Conservation (phyloP, 1,140 invertebrate genomes). For the Leptopilina boulardi region DNA sequence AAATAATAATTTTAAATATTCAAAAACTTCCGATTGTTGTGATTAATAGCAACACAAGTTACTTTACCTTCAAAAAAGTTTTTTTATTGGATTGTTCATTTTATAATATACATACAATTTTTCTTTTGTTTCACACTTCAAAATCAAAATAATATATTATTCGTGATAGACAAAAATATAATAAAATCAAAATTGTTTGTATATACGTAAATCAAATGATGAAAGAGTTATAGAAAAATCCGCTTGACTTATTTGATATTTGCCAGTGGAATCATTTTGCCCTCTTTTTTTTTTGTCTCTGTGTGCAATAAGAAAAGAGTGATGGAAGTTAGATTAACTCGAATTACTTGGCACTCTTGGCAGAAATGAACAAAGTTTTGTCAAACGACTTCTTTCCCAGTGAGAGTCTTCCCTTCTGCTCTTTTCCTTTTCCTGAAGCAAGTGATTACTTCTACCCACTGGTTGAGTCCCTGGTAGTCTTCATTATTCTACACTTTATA, state of each 20-base stretch:
- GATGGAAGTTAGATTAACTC: constrained; percentile 61
- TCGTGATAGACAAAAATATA: too few relatives aligned
- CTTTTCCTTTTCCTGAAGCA: constrained; percentile 2
- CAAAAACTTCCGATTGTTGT: too few relatives aligned
- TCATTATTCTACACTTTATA: constrained; percentile 31
- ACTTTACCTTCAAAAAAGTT: too few relatives aligned
- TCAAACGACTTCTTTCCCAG: constrained; percentile 48
- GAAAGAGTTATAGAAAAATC: not conserved
- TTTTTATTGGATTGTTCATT: too few relatives aligned
- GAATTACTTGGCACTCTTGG: constrained; percentile 52
- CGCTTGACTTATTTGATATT: not conserved
- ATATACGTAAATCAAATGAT: not conserved
- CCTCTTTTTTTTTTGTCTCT: constrained; percentile 24
- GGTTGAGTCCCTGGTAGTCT: constrained; percentile 38
- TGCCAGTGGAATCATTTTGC: constrained; percentile 36
- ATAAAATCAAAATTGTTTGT: too few relatives aligned
- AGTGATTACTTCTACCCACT: constrained; percentile 42
- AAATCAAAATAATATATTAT: too few relatives aligned
- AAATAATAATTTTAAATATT: too few relatives aligned
- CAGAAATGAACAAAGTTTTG: constrained; percentile 60
- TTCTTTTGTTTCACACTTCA: too few relatives aligned
- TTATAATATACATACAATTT: too few relatives aligned
- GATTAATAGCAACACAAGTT: too few relatives aligned
- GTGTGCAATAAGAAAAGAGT: constrained; percentile 34
- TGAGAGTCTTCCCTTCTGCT: not conserved